Evolutionary conservation across 2,888 invertebrate species (phyloP), one percentile per base, ranked within the genome.

Genomic region (Auanema sp.): DNA sequence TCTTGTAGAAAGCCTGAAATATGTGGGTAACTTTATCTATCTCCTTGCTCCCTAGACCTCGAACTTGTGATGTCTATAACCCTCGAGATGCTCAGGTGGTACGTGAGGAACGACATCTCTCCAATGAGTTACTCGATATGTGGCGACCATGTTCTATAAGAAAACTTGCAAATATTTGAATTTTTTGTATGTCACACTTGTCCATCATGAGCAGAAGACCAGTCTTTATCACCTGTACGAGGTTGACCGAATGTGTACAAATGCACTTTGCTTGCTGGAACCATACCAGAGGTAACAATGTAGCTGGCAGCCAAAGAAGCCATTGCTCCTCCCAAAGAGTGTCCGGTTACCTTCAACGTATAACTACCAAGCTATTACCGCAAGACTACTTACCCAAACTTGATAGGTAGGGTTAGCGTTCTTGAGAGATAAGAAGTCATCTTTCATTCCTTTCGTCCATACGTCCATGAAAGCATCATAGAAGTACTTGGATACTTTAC

Each of bases 181-280:
- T 47, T 43, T 12, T 11, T 43, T 43, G 12, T 43, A 43, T 43
- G 11, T 1, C 16, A 21, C 8, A 58, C 64, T 43, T 69, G 68
- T 51, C 54, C 61, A 60, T 75, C 71, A 41, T 71, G 71, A 11
- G 70, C 65, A 21, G 59, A 60, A 12, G 78, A 76, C 44, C 61
- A 79, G 11, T 56, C 61, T 18, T 62, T 61, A 57, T 76, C 69
- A 41, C 79, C 79, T 6, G 77, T 77, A 40, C 79, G 62, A 18
- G 79, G 79, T 60, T 79, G 77, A 14, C 79, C 79, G 52, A 74
- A 75, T 12, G 78, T 79, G 51, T 75, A 59, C 49, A 79, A 54
- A 58, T 70, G 71, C 18, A 79, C 66, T 21, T 61, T 50, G 16
- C 52, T 49, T 14, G 59, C 63, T 5, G 60, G 41, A 11, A 42